Evolutionary conservation across 2,888 invertebrate species (phyloP), one percentile per base, ranked within the genome.

Genomic region (Nephrotoma flavescens): DNA sequence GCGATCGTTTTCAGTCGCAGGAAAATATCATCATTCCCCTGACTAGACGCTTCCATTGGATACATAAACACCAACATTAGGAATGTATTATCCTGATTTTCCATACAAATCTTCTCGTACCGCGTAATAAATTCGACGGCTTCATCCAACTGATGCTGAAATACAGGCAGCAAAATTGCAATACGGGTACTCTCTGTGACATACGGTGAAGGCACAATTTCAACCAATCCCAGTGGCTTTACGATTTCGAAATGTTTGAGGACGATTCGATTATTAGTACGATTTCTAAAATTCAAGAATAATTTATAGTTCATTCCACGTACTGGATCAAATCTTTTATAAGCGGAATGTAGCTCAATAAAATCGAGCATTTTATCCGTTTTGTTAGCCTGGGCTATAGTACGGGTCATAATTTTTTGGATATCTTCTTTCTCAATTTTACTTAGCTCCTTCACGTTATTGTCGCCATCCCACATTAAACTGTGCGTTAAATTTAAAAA

Each of bases 111-210:
- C 88, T 93, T 92, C 86, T 95, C 94, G 91, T 97, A 97, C 87
- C 94, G 93, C 45, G 93, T 93, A 86, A 98, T 92, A 91, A 97
- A 97, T 42, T 93, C 92, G 41, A 93, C 90, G 4, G 94, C 94
- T 86, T 94, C 93, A 1, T 92, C 90, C 41, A 92, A 91, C 89
- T 93, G 93, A 87, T 91, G 90, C 89, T 94, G 92, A 89, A 94
- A 93, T 4, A 96, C 93, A 0, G 96, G 95, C 88, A 98, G 91
- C 88, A 98, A 91, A 88, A 98, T 92, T 87, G 95, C 94, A 4
- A 98, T 94, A 88, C 96, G 93, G 6, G 96, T 95, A 91, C 96
- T 97, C 93, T 99, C 99, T 0, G 98, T 99, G 0, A 99, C 98
- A 92, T 98, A 99, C 0, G 98, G 98, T 90, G 97, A 96, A 0